Evolutionary conservation across 2,888 invertebrate species (phyloP).

Genomic region (Pyrochroa serraticornis): DNA sequence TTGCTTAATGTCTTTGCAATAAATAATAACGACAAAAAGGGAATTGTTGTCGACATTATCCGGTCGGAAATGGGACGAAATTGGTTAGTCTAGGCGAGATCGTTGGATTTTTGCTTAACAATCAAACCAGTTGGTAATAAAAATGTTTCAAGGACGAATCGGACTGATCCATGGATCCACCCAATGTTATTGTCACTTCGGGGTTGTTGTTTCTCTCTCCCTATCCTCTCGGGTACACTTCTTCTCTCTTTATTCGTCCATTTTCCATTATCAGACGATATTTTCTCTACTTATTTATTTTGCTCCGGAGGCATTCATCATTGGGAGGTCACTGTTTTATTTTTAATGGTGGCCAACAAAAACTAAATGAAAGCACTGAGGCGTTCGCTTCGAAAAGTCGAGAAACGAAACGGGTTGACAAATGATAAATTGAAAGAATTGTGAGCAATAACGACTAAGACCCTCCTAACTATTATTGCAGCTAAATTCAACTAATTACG

Average conservation of each 20-base stretch:
- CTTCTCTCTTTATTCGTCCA: conserved; percentile 15
- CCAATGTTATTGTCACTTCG: conserved; percentile 7
- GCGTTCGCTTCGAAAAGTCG: too few relatives aligned
- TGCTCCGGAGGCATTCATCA: conserved; percentile 1
- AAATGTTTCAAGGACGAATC: background rate
- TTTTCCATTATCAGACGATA: conserved; percentile 14
- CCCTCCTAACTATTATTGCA: too few relatives aligned
- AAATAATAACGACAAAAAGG: conserved; percentile 12
- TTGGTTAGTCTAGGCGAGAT: too few relatives aligned
- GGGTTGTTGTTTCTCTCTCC: background rate
- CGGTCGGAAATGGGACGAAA: too few relatives aligned
- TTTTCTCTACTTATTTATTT: conserved; percentile 20
- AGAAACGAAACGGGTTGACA: too few relatives aligned
- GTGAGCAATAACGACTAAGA: too few relatives aligned
- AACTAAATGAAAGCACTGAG: too few relatives aligned
- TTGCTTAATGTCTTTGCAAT: conserved; percentile 6
- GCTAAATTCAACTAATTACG: too few relatives aligned
- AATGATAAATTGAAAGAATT: too few relatives aligned
- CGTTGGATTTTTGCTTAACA: background rate
- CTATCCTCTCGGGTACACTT: conserved; percentile 15
- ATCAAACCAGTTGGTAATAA: background rate
- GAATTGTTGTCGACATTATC: background rate
- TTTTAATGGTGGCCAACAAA: too few relatives aligned
- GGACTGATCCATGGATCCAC: background rate
- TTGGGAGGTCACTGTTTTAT: too few relatives aligned